Evolutionary conservation across 2,888 invertebrate genomes (phyloP).

Genomic region (Trichogramma dendrolimi): DNA sequence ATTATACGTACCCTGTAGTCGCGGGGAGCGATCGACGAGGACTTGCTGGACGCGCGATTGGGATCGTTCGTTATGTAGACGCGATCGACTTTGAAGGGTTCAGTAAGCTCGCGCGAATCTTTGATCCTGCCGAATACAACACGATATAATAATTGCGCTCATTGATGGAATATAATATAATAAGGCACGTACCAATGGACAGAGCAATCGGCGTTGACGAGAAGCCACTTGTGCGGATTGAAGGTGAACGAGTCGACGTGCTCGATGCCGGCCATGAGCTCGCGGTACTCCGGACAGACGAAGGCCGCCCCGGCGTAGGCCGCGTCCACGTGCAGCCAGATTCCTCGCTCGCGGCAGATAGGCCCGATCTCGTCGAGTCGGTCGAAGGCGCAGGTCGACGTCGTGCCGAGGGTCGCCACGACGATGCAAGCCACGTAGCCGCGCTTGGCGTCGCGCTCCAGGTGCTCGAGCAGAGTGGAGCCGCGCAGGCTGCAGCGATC

Average conservation of each 20-base stretch:
- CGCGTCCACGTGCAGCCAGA: conserved; percentile 95
- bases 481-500: conserved; percentile 66
- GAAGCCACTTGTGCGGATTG: conserved; percentile 94
- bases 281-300: conserved; percentile 84
- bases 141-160: not conserved
- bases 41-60: conserved; percentile 53
- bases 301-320: conserved; percentile 92
- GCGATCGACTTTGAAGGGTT: conserved; percentile 87
- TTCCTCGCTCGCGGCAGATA: conserved; percentile 67
- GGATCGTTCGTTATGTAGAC: conserved; percentile 78
- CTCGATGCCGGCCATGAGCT: conserved; percentile 73
- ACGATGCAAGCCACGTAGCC: conserved; percentile 88
- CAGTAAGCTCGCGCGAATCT: conserved; percentile 73
- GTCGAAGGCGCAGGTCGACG: conserved; percentile 86
- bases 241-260: conserved; percentile 86
- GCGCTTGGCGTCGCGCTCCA: conserved; percentile 69
- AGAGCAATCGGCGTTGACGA: conserved; percentile 93
- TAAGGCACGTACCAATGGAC: conserved; percentile 67
- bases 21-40: conserved; percentile 38
- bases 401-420: conserved; percentile 80
- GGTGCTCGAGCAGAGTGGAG: conserved; percentile 63
- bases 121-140: conserved; percentile 60
- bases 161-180: not conserved
- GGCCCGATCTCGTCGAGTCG: conserved; percentile 77
- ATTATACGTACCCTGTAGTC: conserved; percentile 57